Base-by-base conservation (phyloP, 1,140 invertebrate genomes). In the Galendromus occidentalis region DNA sequence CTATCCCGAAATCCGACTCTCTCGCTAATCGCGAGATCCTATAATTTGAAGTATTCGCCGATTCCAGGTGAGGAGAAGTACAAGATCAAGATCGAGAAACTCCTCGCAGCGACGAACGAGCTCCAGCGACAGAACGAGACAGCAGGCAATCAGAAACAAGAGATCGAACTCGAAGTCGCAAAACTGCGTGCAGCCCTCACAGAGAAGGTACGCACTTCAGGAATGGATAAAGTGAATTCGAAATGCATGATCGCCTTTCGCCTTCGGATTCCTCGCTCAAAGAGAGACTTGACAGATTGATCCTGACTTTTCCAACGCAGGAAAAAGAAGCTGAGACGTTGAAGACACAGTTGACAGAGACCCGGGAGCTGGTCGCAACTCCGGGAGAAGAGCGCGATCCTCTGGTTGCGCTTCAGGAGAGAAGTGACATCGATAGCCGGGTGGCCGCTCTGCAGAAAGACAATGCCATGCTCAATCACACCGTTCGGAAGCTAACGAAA, bases 381-480 rank as follows among this genome's bases (percentile, higher is more conserved):
- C 51, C 51, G 12, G 51, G 33, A 22, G 51, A 59, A 22, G 51
- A 25, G 17, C 51, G 51, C 14, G 25, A 59, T 59, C 51, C 51
- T 14, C 9, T 59, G 14, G 20, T 59, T 33, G 22, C 51, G 2
- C 22, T 59, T 17, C 51, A 59, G 22, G 51, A 59, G 22, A 59
- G 51, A 22, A 59, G 25, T 22, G 20, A 25, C 9, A 33, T 59
- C 22, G 51, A 59, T 33, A 59, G 51, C 20, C 51, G 51, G 14
- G 22, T 59, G n/a, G 51, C 51, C 22, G 51, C 51, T 2, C 20
- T 59, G 25, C 51, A 59, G 33, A 59, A 59, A 9, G 51, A 59
- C 51, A 59, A 59, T 22, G 25, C 25, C 25, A 18, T 59, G 51
- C 33, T 59, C 25, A 59, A 59, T 22, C 51, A 59, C 51, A 59